Evolutionary conservation across 2,113 vertebrate species (phyloP).

Genomic region (Circaetus cinerascens): DNA sequence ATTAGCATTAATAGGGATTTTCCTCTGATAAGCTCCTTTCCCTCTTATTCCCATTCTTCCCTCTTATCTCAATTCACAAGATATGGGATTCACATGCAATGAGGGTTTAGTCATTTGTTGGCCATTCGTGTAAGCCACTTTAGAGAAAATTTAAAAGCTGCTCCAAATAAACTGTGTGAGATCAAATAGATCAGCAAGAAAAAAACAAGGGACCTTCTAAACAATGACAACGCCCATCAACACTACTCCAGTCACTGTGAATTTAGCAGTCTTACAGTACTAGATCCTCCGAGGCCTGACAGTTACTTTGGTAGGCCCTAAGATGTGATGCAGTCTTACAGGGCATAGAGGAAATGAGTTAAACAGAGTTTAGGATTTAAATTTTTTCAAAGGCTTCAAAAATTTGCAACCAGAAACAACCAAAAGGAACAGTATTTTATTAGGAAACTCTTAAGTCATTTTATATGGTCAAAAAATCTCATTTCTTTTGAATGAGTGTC

Average conservation of each 20-base stretch:
- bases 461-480: background rate
- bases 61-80: constrained; percentile 1
- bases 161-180: background rate
- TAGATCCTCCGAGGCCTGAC: background rate
- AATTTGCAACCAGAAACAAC: background rate
- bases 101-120: background rate
- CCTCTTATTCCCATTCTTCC: background rate
- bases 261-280: background rate
- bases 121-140: background rate
- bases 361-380: background rate
- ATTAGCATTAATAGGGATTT: constrained; percentile 44
- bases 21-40: constrained; percentile 21
- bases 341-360: background rate
- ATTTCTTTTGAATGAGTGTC: background rate
- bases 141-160: background rate
- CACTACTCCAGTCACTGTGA: background rate
- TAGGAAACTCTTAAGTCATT: background rate
- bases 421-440: background rate
- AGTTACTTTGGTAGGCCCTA: background rate
- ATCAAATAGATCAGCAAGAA: background rate
- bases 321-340: background rate
- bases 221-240: background rate
- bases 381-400: background rate
- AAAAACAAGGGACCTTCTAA: background rate
- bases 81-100: background rate